Evolutionary conservation across 2,113 vertebrate species (phyloP).

Genomic region (Hepsetus odoe): DNA sequence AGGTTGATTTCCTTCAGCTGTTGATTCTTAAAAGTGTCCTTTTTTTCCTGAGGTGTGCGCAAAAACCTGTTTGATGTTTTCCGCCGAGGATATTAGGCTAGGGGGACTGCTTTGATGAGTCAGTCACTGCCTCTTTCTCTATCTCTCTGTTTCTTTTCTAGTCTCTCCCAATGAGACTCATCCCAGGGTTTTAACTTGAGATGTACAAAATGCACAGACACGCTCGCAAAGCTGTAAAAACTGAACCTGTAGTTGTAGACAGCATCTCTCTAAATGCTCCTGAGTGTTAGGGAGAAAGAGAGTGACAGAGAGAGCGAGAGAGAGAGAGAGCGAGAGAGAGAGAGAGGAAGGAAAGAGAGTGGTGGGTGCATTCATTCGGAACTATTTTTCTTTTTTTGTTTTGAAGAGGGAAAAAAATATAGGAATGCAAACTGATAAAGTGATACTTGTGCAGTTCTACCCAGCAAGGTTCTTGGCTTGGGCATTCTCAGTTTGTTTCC

Average conservation of each 20-base stretch:
- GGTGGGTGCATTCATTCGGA: no score
- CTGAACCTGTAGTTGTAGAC: conserved; percentile 19
- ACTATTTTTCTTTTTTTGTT: no score
- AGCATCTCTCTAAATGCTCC: not conserved
- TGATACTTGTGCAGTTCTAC: not conserved
- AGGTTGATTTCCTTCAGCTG: not conserved
- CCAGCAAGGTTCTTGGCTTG: not conserved
- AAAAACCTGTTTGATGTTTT: conserved; percentile 37
- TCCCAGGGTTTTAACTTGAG: conserved; percentile 33
- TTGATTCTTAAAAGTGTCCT: conserved; percentile 16
- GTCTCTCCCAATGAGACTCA: conserved; percentile 25
- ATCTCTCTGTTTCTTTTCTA: conserved; percentile 4
- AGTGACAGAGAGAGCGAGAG: no score
- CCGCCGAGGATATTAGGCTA: conserved; percentile 27
- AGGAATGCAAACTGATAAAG: no score
- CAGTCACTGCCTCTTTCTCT: conserved; percentile 25
- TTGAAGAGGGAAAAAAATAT: not conserved
- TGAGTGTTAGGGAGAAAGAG: not conserved
- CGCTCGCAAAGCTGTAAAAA: not conserved
- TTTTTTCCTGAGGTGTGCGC: not conserved
- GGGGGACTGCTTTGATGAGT: conserved; percentile 43
- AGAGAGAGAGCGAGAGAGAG: not conserved
- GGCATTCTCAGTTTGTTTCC: not conserved
- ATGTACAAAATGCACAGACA: conserved; percentile 12
- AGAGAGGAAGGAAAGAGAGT: not conserved